Evolutionary conservation across 1,140 invertebrate genomes (phyloP).

Genomic region (Melipona quadrifasciata): DNA sequence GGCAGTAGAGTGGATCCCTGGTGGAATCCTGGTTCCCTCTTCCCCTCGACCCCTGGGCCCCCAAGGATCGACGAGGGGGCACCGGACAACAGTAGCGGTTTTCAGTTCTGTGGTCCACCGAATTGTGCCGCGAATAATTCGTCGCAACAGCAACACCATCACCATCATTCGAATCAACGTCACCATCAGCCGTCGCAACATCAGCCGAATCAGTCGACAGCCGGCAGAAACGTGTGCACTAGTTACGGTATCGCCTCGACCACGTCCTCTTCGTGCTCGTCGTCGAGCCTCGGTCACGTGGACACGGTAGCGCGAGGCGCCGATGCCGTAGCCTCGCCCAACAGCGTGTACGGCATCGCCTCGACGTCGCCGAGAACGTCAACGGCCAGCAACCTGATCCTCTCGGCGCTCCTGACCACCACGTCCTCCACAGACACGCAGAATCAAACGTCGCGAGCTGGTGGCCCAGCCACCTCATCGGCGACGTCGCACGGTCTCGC

Average conservation of each 20-base stretch:
- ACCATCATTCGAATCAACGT: slow-evolving; percentile 50
- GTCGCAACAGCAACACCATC: slow-evolving; percentile 52
- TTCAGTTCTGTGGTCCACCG: slow-evolving; percentile 58
- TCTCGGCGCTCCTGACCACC: slow-evolving; percentile 13
- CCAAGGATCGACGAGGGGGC: slow-evolving; percentile 75
- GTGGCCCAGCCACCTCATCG: slow-evolving; percentile 42
- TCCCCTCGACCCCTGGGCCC: slow-evolving; percentile 73
- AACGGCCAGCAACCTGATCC: slow-evolving; percentile 12
- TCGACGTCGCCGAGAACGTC: slow-evolving; percentile 44
- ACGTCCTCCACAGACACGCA: slow-evolving; percentile 28
- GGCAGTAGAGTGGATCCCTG: slow-evolving; percentile 80
- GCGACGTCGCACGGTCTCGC: slow-evolving; percentile 41
- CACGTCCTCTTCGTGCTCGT: slow-evolving; percentile 61
- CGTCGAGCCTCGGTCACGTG: slow-evolving; percentile 67
- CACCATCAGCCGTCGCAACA: slow-evolving; percentile 29
- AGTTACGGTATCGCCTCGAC: slow-evolving; percentile 50
- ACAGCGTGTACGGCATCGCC: slow-evolving; percentile 64
- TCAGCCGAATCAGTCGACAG: slow-evolving; percentile 43
- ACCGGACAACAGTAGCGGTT: slow-evolving; percentile 63
- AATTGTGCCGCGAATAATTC: slow-evolving; percentile 48
- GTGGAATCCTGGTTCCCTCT: slow-evolving; percentile 76
- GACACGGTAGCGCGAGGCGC: slow-evolving; percentile 59
- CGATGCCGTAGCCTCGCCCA: slow-evolving; percentile 62
- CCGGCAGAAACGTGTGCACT: slow-evolving; percentile 54
- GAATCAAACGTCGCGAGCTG: slow-evolving; percentile 26